phyloP scores from a whole-genome alignment of 2,888 invertebrate genomes.

The Ophraella communa region DNA sequence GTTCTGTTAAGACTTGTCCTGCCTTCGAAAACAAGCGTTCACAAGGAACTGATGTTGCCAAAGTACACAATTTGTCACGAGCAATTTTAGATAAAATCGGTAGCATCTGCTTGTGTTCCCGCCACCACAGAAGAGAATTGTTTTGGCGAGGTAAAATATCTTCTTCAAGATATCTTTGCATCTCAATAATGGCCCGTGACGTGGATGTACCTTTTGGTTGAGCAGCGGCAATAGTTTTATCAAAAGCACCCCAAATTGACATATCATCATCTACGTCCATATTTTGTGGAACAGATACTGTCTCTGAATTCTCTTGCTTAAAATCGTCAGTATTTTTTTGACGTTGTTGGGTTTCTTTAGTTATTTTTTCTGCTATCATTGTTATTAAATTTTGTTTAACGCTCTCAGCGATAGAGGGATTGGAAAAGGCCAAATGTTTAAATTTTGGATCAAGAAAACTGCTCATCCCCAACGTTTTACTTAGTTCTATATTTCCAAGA shows the following conservation, averaged over 20 bases:
- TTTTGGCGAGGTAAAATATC: constrained; percentile 3
- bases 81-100: constrained; percentile 6
- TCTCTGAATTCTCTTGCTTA: background rate
- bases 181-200: constrained; percentile 15
- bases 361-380: background rate
- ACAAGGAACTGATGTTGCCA: background rate
- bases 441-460: background rate
- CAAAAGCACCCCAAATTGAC: too few species aligned
- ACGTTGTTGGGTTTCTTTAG: background rate
- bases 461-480: too few species aligned
- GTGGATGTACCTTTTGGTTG: constrained; percentile 9
- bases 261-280: too few species aligned
- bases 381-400: background rate
- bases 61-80: constrained; percentile 4
- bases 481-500: too few species aligned
- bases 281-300: background rate
- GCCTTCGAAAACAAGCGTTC: background rate
- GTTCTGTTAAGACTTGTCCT: background rate
- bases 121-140: background rate
- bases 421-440: background rate
- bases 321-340: constrained; percentile 6
- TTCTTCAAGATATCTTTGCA: constrained; percentile 23
- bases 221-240: background rate
- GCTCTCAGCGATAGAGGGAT: background rate
- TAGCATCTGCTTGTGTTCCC: too few species aligned